phyloP scores from a whole-genome alignment of 1,140 invertebrate genomes.

The Epicauta chinensis region DNA sequence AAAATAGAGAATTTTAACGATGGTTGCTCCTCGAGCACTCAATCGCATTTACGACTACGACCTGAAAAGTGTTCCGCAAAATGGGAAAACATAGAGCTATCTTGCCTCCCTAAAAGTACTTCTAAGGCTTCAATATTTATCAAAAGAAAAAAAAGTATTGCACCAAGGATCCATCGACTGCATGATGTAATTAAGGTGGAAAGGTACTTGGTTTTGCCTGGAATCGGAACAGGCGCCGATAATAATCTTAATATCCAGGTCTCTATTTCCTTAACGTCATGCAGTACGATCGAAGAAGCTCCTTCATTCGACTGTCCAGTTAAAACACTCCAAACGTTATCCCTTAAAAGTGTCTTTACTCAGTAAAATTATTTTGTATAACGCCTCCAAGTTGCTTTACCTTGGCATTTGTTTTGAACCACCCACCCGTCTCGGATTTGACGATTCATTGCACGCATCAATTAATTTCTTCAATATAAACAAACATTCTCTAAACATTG shows the following conservation, averaged over 20 bases:
- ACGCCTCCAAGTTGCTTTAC: conserved; percentile 47
- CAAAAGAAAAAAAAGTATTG: too few relatives aligned
- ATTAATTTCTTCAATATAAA: conserved; percentile 92
- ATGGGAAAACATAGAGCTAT: too few relatives aligned
- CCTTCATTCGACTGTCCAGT: conserved; percentile 70
- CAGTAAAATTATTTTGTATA: background rate
- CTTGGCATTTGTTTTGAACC: conserved; percentile 78
- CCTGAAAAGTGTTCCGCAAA: too few relatives aligned
- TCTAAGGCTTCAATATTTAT: too few relatives aligned
- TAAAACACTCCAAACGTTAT: conserved; percentile 87
- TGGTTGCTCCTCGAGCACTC: too few relatives aligned
- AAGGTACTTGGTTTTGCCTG: conserved; percentile 86
- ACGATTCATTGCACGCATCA: conserved; percentile 94
- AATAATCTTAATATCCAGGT: conserved; percentile 95
- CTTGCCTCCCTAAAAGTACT: too few relatives aligned
- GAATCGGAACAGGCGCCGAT: conserved; percentile 95
- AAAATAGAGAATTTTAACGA: too few relatives aligned
- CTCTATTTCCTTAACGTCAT: conserved; percentile 96
- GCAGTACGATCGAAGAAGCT: conserved; percentile 81
- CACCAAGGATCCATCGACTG: too few relatives aligned
- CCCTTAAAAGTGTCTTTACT: conserved; percentile 48
- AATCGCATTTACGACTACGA: too few relatives aligned
- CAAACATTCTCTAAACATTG: conserved; percentile 94
- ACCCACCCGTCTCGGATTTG: conserved; percentile 77
- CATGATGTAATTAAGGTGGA: too few relatives aligned